Percentiles rank a stretch among this genome's conserved stretches.
Evolutionary conservation across 2,888 invertebrate genomes (phyloP).

Genomic region (Hymenopus coronatus): DNA sequence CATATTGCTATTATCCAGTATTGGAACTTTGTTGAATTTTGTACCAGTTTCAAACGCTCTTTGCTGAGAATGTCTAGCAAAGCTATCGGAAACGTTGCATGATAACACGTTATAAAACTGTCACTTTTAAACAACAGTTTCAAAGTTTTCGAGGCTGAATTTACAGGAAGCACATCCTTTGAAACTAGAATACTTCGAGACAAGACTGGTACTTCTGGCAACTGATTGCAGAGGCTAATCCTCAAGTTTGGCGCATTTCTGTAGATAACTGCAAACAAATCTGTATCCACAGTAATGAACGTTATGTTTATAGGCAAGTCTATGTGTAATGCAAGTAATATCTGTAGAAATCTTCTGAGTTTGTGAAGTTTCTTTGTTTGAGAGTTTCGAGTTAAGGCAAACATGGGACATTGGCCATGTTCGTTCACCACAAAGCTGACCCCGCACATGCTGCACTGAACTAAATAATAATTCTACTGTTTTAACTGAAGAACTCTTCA

Average conservation of each 20-base stretch:
- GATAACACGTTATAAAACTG: neutral
- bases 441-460: neutral
- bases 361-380: neutral
- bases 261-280: neutral
- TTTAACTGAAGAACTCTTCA: neutral
- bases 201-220: neutral
- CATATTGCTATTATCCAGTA: neutral
- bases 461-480: neutral
- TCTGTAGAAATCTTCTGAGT: neutral
- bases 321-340: neutral
- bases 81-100: neutral
- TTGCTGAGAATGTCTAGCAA: neutral
- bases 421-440: neutral
- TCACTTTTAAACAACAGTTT: no score
- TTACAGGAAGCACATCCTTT: neutral
- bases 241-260: neutral
- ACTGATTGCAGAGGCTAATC: neutral
- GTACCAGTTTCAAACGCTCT: neutral
- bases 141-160: neutral
- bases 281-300: neutral
- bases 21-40: neutral
- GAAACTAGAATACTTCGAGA: neutral
- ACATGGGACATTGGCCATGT: neutral
- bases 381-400: neutral
- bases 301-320: neutral